Evolutionary conservation across 2,113 vertebrate species (phyloP), one percentile per base, ranked within the genome.

Genomic region (Lates calcarifer): DNA sequence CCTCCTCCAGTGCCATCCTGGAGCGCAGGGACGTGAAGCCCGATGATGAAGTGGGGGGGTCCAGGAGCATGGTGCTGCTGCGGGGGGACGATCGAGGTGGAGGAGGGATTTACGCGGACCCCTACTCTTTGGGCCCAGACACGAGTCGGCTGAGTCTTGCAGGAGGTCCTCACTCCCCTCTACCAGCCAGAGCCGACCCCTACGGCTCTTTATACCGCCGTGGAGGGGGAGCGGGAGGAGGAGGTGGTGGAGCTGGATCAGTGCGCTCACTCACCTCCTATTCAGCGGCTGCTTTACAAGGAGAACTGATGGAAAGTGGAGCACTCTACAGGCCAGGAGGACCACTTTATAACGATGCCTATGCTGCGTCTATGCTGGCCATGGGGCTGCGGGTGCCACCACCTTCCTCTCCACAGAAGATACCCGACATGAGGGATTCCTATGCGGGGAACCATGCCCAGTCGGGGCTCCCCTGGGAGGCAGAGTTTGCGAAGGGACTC

Each of bases 21-120:
- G 98, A 99, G 72, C 96, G 98, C 3, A 93, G 98, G 5, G 98
- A 99, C 0, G 98, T 99, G 72, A 98, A 99, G 47, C 98, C 98
- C 0, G 98, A 99, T 0, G 98, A 99, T 60, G 98, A 99, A 35
- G 89, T 98, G 90, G 93, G 93, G 1, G 91, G 94, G 0, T 92
- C 94, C 51, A 96, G 98, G 87, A 97, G 96, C 74, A 91, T 99
- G 95, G 94, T 99, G 92, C 94, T 99, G 91, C 92, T 99, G 92
- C 97, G 98, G 73, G 97, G 97, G 0, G 98, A 99, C 6, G 93
- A 92, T 0, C 91, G 92, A 0, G 78, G 85, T 0, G 92, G 89
- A 9, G 91, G 90, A 0, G 96, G 96, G 5, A 94, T 99, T 20
- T 99, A 99, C 3, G 97, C 98, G 0, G 98, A 99, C 37, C 97